phyloP scores from a whole-genome alignment of 2,797 vertebrate genomes.

The Coracias cyanogaster region DNA sequence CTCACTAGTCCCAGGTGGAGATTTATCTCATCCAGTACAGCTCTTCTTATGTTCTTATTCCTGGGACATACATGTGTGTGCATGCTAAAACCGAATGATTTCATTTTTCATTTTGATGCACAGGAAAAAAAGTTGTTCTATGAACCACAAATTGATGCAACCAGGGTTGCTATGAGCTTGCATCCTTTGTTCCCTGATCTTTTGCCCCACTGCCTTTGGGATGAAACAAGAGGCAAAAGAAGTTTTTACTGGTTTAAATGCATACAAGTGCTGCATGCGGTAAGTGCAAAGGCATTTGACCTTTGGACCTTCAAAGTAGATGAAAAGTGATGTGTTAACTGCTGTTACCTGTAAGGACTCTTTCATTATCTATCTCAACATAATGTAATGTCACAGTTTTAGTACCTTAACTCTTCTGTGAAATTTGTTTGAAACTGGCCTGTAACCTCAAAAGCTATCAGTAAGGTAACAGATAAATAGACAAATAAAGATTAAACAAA shows the following conservation, averaged over 20 bases:
- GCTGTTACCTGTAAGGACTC: not conserved
- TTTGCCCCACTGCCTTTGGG: not conserved
- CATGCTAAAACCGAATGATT: not conserved
- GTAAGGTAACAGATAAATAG: not conserved
- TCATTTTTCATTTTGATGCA: not conserved
- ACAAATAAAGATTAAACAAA: not conserved
- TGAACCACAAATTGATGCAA: not conserved
- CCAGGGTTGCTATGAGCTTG: not conserved
- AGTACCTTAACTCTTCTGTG: not conserved
- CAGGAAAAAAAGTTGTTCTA: not conserved
- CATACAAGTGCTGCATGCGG: not conserved
- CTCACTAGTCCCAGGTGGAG: not conserved
- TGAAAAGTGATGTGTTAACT: not conserved
- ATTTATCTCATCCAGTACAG: not conserved
- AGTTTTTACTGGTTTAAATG: not conserved
- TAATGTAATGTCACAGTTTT: not conserved
- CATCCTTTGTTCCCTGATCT: not conserved
- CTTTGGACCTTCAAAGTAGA: not conserved
- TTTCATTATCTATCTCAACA: not conserved
- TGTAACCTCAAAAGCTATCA: not conserved
- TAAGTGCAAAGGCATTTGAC: not conserved
- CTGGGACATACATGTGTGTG: not conserved
- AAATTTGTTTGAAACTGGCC: not conserved
- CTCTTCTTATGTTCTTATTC: not conserved
- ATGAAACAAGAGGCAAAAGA: not conserved